Conservation (phyloP, 2,797 vertebrate genomes). For the Nyctalus aviator region DNA sequence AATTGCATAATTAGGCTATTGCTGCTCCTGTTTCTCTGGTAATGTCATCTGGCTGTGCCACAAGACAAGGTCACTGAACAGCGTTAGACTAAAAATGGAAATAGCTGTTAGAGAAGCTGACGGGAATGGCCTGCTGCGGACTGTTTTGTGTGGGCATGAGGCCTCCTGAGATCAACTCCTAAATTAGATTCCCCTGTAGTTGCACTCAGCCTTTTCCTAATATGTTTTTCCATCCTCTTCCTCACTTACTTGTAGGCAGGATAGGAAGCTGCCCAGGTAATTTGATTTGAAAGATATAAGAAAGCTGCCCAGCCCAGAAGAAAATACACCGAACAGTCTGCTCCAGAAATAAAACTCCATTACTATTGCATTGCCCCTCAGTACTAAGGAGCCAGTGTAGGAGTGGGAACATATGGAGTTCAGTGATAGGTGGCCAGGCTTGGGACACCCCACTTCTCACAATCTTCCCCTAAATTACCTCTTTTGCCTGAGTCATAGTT, state of each 20-base stretch:
- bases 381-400: neutral
- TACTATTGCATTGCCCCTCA: neutral
- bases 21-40: slow-evolving; percentile 22
- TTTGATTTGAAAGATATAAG: slow-evolving; percentile 41
- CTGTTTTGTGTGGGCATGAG: neutral
- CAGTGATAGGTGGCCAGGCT: neutral
- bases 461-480: slow-evolving; percentile 21
- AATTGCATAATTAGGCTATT: slow-evolving; percentile 39
- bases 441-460: neutral
- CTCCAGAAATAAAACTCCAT: neutral
- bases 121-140: neutral
- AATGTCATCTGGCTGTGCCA: slow-evolving; percentile 50
- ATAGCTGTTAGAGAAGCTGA: slow-evolving; percentile 27
- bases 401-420: neutral
- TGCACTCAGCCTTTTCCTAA: slow-evolving; percentile 44
- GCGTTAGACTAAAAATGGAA: slow-evolving; percentile 37
- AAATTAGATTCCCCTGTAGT: neutral
- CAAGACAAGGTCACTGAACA: slow-evolving; percentile 61
- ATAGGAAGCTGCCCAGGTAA: neutral
- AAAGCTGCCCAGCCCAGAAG: neutral
- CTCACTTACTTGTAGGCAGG: slow-evolving; percentile 14
- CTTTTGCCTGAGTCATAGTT: slow-evolving; percentile 13
- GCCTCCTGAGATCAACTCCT: neutral
- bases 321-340: neutral
- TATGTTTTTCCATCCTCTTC: slow-evolving; percentile 10